Conservation (phyloP, 2,113 vertebrate species). For the Aspidoscelis tigris region DNA sequence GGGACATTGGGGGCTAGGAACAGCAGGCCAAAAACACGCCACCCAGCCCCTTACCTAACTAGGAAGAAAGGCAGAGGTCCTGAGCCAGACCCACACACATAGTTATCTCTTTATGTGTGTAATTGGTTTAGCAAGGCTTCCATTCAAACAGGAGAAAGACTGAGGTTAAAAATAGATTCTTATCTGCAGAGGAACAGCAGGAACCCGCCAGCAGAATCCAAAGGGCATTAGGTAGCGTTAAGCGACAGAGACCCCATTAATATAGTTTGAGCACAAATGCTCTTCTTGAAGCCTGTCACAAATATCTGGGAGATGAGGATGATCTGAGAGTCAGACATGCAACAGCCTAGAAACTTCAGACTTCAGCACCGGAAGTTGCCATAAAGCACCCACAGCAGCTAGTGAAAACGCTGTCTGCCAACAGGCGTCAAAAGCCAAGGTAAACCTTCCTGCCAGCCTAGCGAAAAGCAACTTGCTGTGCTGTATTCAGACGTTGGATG, state of each 20-base stretch:
- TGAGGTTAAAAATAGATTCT: conserved; percentile 70
- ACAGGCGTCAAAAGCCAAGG: conserved; percentile 70
- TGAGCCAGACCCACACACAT: conserved; percentile 60
- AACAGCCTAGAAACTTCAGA: conserved; percentile 17
- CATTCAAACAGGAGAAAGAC: conserved; percentile 60
- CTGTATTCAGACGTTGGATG: conserved; percentile 55
- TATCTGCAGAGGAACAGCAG: conserved; percentile 45
- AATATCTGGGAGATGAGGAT: not conserved
- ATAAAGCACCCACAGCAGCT: not conserved
- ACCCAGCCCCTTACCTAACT: conserved; percentile 57
- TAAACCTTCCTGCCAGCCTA: conserved; percentile 68
- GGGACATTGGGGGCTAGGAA: conserved; percentile 37
- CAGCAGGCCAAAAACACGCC: conserved; percentile 51
- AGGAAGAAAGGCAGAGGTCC: conserved; percentile 56
- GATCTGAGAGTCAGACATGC: conserved; percentile 10
- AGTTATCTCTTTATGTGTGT: conserved; percentile 72
- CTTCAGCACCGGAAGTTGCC: conserved; percentile 10
- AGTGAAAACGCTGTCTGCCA: conserved; percentile 46
- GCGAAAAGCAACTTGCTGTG: conserved; percentile 73
- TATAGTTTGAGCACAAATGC: conserved; percentile 40
- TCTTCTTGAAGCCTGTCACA: conserved; percentile 38
- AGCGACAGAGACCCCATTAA: conserved; percentile 49
- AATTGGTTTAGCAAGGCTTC: conserved; percentile 68
- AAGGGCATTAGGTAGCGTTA: conserved; percentile 41
- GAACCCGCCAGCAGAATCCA: conserved; percentile 49